phyloP scores from a whole-genome alignment of 2,113 vertebrate genomes.

The Rhea americana region DNA sequence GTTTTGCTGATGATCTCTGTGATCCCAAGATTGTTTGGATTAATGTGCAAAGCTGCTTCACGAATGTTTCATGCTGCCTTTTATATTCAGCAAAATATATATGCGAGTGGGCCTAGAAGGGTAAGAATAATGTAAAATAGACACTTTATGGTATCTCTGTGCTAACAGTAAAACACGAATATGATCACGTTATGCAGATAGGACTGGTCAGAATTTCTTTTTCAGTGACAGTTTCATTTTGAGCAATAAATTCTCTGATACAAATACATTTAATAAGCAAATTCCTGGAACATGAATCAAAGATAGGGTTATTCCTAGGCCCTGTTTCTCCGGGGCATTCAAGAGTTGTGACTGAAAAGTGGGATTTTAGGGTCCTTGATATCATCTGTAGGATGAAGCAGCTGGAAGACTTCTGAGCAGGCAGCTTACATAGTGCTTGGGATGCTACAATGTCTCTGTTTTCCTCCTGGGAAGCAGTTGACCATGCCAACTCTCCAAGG shows the following conservation, averaged over 20 bases:
- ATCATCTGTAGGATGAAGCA: background rate
- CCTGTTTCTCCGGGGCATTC: background rate
- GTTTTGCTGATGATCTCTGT: background rate
- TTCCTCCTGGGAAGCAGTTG: background rate
- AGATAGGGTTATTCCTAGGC: background rate
- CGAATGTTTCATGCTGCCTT: background rate
- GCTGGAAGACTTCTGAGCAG: background rate
- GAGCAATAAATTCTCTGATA: background rate
- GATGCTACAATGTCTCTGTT: background rate
- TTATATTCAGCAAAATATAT: background rate
- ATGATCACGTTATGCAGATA: background rate
- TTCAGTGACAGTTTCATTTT: background rate
- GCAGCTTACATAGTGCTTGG: background rate
- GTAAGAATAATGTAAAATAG: background rate
- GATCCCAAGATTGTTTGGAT: background rate
- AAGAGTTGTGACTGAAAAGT: background rate
- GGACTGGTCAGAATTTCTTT: background rate
- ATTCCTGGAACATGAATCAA: background rate
- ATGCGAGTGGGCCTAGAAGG: background rate
- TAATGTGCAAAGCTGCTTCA: background rate
- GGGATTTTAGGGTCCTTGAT: background rate
- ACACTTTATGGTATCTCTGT: background rate
- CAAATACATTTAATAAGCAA: background rate
- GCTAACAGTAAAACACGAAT: background rate
- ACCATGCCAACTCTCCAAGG: background rate